Percentiles rank a stretch among this genome's conserved stretches.
Conservation (phyloP, 2,888 invertebrate species). For the Platypus cylindrus region DNA sequence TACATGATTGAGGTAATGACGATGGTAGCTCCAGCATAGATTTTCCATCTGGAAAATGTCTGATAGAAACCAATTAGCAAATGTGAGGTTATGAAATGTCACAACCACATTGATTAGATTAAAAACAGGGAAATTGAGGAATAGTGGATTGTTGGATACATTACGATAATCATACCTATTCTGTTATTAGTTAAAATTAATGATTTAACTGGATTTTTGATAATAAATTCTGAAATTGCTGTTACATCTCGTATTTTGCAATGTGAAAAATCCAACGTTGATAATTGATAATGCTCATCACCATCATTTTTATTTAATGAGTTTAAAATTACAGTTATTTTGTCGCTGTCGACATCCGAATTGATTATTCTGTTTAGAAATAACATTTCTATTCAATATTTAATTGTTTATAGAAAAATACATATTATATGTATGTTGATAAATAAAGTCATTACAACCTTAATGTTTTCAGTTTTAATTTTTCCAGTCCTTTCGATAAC, state of each 20-base stretch:
- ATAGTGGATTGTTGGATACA: no score
- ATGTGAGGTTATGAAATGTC: no score
- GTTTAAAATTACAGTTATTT: conserved; percentile 24
- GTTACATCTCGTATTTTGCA: conserved; percentile 28
- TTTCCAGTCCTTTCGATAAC: conserved; percentile 27
- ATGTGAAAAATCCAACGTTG: conserved; percentile 29
- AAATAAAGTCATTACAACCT: conserved; percentile 18
- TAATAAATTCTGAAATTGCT: conserved; percentile 25
- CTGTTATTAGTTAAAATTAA: conserved; percentile 26
- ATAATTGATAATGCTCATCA: no score
- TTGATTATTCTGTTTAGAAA: conserved; percentile 26
- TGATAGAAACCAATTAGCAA: no score
- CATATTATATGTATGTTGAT: background rate
- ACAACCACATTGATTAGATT: no score
- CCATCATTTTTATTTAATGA: conserved; percentile 23
- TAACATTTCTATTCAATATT: background rate
- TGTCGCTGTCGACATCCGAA: conserved; percentile 28
- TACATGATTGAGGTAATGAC: no score
- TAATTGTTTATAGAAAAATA: background rate
- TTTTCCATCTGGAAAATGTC: no score
- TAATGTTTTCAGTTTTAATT: conserved; percentile 22
- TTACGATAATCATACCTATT: conserved; percentile 28
- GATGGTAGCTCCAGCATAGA: no score
- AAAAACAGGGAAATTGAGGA: no score
- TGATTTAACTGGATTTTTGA: conserved; percentile 20